Conservation (phyloP, 1,140 invertebrate species). For the Danaus plexippus region DNA sequence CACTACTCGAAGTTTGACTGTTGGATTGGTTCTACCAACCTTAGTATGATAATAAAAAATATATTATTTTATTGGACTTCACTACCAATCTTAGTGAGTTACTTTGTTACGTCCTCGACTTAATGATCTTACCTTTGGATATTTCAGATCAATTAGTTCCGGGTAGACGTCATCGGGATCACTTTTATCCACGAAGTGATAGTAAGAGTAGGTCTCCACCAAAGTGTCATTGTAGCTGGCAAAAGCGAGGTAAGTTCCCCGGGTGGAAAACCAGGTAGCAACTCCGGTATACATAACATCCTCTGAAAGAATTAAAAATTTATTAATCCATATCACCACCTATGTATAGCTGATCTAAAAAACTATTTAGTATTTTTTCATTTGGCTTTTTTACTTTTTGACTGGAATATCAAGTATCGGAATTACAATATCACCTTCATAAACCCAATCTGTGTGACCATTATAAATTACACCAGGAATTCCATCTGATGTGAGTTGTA, state of each 20-base stretch:
- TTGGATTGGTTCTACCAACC: conserved; percentile 64
- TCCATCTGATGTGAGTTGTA: conserved; percentile 76
- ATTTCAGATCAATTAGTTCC: conserved; percentile 78
- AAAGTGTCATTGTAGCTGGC: conserved; percentile 87
- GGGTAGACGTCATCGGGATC: conserved; percentile 79
- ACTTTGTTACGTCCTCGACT: neutral
- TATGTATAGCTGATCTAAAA: too few species aligned
- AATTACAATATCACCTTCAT: conserved; percentile 72
- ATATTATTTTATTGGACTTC: conserved; percentile 6
- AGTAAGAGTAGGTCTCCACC: conserved; percentile 77
- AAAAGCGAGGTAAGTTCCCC: conserved; percentile 85
- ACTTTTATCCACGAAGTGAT: conserved; percentile 79
- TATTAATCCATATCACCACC: neutral
- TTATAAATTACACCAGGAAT: conserved; percentile 79
- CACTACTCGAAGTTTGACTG: conserved; percentile 52
- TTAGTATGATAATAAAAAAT: conserved; percentile 18
- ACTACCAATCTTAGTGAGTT: conserved; percentile 8
- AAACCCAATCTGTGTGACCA: conserved; percentile 84
- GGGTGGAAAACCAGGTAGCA: conserved; percentile 91
- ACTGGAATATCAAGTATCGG: too few species aligned
- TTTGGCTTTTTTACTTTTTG: too few species aligned
- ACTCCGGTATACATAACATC: conserved; percentile 89
- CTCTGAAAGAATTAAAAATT: conserved; percentile 74
- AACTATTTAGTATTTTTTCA: too few species aligned
- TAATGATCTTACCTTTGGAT: conserved; percentile 82